Evolutionary conservation across 2,113 vertebrate genomes (phyloP).

Genomic region (Calcarius ornatus): DNA sequence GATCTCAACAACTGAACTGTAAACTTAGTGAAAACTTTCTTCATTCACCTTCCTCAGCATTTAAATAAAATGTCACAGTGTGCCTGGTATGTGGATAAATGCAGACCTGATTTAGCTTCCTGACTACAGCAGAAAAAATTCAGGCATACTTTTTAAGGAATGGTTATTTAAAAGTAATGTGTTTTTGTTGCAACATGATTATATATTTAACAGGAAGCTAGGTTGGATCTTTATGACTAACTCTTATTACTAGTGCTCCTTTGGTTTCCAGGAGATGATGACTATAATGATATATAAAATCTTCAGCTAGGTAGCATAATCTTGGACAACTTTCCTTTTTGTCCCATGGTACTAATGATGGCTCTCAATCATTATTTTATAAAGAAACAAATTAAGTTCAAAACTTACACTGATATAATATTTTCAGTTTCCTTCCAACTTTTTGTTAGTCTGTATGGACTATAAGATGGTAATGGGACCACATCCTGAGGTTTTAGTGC

Average conservation of each 20-base stretch:
- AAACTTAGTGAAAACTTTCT: not conserved
- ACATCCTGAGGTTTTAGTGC: not conserved
- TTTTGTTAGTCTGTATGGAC: not conserved
- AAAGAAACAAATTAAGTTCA: not conserved
- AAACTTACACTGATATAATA: not conserved
- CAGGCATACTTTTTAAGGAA: conserved; percentile 5
- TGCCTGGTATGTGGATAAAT: not conserved
- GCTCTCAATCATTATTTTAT: not conserved
- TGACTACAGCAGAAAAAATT: not conserved
- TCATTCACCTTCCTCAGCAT: not conserved
- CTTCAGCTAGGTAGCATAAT: not conserved
- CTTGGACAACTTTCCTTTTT: not conserved
- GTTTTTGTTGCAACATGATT: conserved; percentile 30
- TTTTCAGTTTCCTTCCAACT: not conserved
- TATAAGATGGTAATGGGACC: not conserved
- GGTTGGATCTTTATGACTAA: conserved; percentile 36
- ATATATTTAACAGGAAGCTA: conserved; percentile 46
- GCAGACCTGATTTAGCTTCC: not conserved
- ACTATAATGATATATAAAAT: not conserved
- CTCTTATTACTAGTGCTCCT: not conserved
- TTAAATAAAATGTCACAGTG: not conserved
- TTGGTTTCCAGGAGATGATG: conserved; percentile 32
- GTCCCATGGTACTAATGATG: not conserved
- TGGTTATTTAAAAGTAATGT: conserved; percentile 40
- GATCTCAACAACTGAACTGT: not conserved